These are phyloP conservation scores for Chamaetylas fuelleborni DNA, from an alignment of 2,113 vertebrate species.

Conservation along the genomic window DNA sequence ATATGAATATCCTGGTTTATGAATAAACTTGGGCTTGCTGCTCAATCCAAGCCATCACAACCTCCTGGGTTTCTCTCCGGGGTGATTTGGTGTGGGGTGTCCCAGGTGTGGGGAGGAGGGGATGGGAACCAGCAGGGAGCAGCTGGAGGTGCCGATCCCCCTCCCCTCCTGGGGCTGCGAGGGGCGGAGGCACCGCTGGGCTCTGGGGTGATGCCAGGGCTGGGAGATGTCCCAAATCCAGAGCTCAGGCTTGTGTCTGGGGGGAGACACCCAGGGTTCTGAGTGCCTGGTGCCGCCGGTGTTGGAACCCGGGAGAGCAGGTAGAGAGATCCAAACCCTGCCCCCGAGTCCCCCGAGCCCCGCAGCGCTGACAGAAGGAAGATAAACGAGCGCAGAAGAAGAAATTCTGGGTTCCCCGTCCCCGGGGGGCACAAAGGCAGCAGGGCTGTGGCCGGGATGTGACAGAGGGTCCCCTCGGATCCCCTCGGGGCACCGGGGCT, in stretches of 20 bases:
- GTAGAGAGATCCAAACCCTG: neutral
- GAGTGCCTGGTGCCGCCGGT: accelerated
- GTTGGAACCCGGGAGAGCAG: accelerated
- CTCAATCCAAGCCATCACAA: neutral
- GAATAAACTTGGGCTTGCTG: neutral
- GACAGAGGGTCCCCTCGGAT: neutral
- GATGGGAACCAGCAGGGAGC: neutral
- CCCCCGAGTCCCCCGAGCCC: accelerated
- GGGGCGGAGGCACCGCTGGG: neutral
- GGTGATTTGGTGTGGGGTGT: neutral
- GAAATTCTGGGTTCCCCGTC: neutral
- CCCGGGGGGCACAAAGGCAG: neutral
- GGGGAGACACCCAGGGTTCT: neutral
- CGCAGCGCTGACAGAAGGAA: neutral
- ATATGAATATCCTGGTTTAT: slow-evolving; percentile 29
- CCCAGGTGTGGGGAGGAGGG: neutral
- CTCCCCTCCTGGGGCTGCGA: neutral
- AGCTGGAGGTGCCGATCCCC: neutral
- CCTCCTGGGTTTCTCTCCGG: neutral
- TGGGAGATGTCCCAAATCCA: neutral
- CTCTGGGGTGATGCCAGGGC: neutral
- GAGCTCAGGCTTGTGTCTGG: accelerated
- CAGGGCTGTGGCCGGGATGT: neutral
- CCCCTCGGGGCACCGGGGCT: neutral
- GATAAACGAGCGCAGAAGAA: neutral